Evolutionary conservation across 2,888 invertebrate species (phyloP).

Genomic region (Mesochorus sp.): DNA sequence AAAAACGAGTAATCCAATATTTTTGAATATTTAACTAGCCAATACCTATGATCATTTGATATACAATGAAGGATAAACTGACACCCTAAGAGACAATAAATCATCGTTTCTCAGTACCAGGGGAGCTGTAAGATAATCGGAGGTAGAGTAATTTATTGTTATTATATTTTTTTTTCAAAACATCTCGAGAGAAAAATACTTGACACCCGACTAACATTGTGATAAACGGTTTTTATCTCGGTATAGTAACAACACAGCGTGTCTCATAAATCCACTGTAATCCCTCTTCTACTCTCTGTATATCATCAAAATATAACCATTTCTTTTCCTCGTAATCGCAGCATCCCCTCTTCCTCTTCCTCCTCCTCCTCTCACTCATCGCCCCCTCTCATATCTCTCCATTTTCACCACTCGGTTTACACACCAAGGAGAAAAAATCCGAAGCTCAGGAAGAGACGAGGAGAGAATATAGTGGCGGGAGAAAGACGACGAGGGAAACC

Average conservation of each 20-base stretch:
- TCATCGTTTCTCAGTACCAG: too few relatives aligned
- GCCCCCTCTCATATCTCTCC: constrained; percentile 19
- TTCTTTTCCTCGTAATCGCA: background rate
- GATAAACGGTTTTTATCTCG: constrained; percentile 6
- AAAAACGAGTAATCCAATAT: too few relatives aligned
- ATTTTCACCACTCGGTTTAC: constrained; percentile 20
- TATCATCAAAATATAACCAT: constrained; percentile 14
- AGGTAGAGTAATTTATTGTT: background rate
- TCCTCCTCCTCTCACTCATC: constrained; percentile 11
- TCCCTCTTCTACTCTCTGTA: constrained; percentile 9
- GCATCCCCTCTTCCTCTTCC: background rate
- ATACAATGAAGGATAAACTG: background rate
- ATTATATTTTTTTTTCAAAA: background rate
- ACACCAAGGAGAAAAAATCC: constrained; percentile 8
- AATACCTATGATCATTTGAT: background rate
- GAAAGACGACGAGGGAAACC: constrained; percentile 19
- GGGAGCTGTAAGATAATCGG: too few relatives aligned
- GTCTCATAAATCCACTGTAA: constrained; percentile 20
- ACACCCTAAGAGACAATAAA: too few relatives aligned
- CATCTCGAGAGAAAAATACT: background rate
- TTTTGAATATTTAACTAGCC: too few relatives aligned
- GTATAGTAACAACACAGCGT: background rate
- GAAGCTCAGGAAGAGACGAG: constrained; percentile 45
- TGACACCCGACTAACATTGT: background rate
- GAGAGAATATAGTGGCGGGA: background rate